phyloP scores from a whole-genome alignment of 2,797 vertebrate species.

The Gymnoscopelus braueri region DNA sequence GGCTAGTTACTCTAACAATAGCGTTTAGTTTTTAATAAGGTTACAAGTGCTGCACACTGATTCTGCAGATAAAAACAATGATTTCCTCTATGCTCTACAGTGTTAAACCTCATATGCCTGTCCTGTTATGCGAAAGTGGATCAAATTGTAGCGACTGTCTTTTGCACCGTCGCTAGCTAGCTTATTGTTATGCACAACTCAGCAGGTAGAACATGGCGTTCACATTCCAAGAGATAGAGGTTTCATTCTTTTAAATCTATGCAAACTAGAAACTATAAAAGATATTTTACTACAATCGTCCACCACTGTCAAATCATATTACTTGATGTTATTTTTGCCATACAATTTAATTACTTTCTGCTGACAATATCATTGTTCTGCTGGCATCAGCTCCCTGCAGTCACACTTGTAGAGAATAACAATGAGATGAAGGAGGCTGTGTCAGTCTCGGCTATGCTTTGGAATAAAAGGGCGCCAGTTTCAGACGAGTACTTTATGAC shows the following conservation, averaged over 20 bases:
- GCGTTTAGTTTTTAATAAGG: conserved; percentile 50
- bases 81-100: background rate
- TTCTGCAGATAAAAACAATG: conserved; percentile 12
- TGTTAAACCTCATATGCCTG: background rate
- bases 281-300: no score
- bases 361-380: no score
- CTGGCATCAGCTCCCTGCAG: background rate
- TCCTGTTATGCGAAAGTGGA: conserved; percentile 30
- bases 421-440: no score
- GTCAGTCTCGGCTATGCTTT: background rate
- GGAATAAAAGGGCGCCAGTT: conserved; percentile 1
- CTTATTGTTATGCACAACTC: no score
- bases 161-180: background rate
- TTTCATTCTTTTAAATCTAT: no score
- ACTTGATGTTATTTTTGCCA: no score
- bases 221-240: no score
- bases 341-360: no score
- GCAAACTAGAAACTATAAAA: no score
- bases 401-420: background rate
- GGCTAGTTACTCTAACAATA: conserved; percentile 35
- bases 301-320: no score
- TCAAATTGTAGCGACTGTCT: conserved; percentile 42
- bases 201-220: no score
- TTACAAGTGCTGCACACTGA: background rate
- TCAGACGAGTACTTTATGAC: background rate